A percentile compares a stretch with the other conserved stretches of the same genome.
phyloP scores from a whole-genome alignment of 2,888 invertebrate species.

The Pemphredon lugubris region DNA sequence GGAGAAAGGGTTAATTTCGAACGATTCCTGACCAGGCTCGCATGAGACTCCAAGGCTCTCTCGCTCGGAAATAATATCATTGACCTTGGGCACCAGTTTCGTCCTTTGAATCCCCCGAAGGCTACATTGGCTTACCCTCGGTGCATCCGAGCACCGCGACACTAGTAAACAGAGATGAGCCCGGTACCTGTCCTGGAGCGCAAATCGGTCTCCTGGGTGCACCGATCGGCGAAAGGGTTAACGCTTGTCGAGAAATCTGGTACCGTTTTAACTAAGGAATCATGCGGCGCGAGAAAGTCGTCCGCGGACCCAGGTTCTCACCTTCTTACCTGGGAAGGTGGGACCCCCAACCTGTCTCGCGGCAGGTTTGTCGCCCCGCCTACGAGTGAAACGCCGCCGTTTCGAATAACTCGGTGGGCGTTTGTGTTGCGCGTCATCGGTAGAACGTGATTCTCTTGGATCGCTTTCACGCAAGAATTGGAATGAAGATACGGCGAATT shows the following conservation, averaged over 20 bases:
- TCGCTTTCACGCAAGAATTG: too few relatives aligned
- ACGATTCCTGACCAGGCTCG: conserved; percentile 59
- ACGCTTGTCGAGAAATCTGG: conserved; percentile 71
- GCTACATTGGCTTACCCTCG: not conserved
- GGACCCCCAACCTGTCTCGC: not conserved
- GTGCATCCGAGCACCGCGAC: not conserved
- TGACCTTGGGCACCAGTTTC: not conserved
- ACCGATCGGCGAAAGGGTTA: conserved; percentile 67
- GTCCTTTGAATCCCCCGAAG: conserved; percentile 2
- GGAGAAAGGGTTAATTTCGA: conserved; percentile 71
- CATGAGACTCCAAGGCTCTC: conserved; percentile 42
- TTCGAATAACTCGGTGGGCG: not conserved
- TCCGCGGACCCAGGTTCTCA: not conserved
- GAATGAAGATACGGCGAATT: too few relatives aligned
- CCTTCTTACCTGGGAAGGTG: conserved; percentile 16
- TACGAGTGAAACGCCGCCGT: not conserved
- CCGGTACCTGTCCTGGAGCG: conserved; percentile 2
- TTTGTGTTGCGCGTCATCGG: not conserved
- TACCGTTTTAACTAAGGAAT: conserved; percentile 63
- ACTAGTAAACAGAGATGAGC: conserved; percentile 11
- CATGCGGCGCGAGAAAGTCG: conserved; percentile 22
- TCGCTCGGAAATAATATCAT: not conserved
- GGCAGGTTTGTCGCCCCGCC: conserved; percentile 1
- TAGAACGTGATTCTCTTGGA: not conserved
- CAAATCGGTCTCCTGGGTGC: conserved; percentile 41